Conservation (phyloP, 2,113 vertebrate genomes). For the Malurus cyaneus region DNA sequence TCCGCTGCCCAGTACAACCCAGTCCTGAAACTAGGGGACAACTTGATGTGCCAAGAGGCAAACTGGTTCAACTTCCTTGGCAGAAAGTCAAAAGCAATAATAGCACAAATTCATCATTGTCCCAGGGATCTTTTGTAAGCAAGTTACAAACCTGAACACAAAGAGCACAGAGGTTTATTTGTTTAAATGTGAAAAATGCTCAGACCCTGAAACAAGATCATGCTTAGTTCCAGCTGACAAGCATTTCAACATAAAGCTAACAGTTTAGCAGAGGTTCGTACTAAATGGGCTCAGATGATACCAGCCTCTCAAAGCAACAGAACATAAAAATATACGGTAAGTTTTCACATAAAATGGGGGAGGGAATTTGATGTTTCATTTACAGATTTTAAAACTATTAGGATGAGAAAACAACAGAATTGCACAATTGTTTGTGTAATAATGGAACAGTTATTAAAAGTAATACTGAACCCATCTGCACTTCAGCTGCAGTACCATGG, state of each 20-base stretch:
- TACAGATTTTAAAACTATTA: slow-evolving; percentile 54
- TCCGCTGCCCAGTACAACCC: background rate
- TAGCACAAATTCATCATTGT: background rate
- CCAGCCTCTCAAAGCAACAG: background rate
- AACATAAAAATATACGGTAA: background rate
- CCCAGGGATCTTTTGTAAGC: background rate
- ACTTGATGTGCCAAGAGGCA: background rate
- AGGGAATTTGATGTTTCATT: background rate
- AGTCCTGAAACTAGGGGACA: background rate
- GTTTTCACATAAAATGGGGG: background rate
- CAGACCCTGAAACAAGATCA: background rate
- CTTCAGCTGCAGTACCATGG: slow-evolving; percentile 17
- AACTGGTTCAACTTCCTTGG: background rate
- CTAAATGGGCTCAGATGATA: background rate
- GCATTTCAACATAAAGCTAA: background rate
- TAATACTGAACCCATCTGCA: slow-evolving; percentile 9
- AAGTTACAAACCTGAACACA: background rate
- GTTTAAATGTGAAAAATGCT: background rate
- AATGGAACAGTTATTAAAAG: slow-evolving; percentile 31
- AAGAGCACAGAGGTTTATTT: background rate
- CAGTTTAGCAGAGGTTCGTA: background rate
- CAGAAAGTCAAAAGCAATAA: background rate
- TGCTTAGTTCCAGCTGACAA: background rate
- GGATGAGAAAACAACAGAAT: slow-evolving; percentile 50
- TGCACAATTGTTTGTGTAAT: slow-evolving; percentile 6